Conservation (phyloP, 2,797 vertebrate genomes). For the Clamator glandarius region DNA sequence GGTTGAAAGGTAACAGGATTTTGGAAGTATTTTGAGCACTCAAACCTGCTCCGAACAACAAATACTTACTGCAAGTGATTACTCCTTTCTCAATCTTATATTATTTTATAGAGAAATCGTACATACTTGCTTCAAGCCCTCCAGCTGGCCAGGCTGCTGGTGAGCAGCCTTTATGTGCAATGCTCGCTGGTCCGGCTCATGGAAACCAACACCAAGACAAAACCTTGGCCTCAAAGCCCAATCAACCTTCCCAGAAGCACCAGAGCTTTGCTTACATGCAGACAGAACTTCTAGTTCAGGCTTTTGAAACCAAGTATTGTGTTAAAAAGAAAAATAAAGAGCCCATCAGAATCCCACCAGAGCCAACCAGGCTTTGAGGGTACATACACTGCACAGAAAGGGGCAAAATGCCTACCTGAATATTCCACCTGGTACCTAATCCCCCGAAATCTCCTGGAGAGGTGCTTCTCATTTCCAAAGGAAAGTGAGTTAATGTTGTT, state of each 20-base stretch:
- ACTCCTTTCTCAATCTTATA: neutral
- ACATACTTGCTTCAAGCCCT: neutral
- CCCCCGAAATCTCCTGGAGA: neutral
- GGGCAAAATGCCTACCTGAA: neutral
- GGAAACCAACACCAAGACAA: neutral
- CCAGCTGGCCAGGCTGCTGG: neutral
- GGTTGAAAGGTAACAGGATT: neutral
- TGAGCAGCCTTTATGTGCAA: neutral
- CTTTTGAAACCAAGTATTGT: neutral
- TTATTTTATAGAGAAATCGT: neutral
- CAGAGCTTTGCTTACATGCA: neutral
- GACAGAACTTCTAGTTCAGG: neutral
- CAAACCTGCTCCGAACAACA: neutral
- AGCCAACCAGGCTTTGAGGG: neutral
- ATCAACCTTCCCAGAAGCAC: neutral
- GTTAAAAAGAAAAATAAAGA: too few species aligned
- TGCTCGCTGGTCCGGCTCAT: neutral
- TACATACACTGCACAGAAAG: neutral
- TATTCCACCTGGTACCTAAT: neutral
- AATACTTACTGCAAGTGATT: neutral
- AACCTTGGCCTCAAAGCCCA: neutral
- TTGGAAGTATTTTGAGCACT: neutral
- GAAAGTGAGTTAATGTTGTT: slow-evolving; percentile 7
- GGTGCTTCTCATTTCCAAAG: slow-evolving; percentile 30
- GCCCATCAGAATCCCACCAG: too few species aligned